phyloP scores from a whole-genome alignment of 2,797 vertebrate genomes.

The Catharus ustulatus region DNA sequence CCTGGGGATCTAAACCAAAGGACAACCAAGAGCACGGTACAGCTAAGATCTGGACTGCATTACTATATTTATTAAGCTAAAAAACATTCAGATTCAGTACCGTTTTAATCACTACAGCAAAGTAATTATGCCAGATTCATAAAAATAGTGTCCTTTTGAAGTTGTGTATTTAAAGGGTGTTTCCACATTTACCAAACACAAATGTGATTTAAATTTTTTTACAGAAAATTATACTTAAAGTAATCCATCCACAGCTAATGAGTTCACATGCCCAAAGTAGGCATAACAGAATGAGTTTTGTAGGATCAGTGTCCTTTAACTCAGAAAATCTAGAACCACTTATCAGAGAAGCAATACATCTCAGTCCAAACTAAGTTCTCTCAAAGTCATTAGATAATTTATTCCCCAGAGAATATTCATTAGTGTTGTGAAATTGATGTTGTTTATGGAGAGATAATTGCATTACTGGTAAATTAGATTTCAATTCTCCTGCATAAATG shows the following conservation, averaged over 20 bases:
- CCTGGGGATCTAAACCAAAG: not conserved
- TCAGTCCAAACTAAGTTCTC: slow-evolving; percentile 2
- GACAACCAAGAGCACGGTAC: not conserved
- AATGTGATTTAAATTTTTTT: not conserved
- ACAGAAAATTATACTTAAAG: not conserved
- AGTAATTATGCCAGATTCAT: not conserved
- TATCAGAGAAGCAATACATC: not conserved
- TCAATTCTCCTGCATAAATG: slow-evolving; percentile 37
- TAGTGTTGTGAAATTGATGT: slow-evolving; percentile 55
- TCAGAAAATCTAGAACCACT: not conserved
- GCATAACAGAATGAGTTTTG: not conserved
- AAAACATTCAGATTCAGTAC: not conserved
- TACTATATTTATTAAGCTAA: not conserved
- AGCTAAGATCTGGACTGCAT: not conserved
- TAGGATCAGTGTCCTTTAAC: not conserved
- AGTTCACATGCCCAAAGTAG: not conserved
- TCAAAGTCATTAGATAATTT: slow-evolving; percentile 28
- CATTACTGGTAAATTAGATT: slow-evolving; percentile 67
- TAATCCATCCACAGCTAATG: not conserved
- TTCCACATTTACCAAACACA: not conserved
- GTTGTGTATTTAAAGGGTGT: not conserved
- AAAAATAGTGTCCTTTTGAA: not conserved
- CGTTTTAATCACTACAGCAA: not conserved
- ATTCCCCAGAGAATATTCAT: slow-evolving; percentile 48
- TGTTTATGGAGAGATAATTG: slow-evolving; percentile 64